A percentile compares a stretch with the other conserved stretches of the same genome.
These are phyloP conservation scores for Orchestia grillus DNA, from an alignment of 1,140 invertebrate species.

Conservation along the genomic window DNA sequence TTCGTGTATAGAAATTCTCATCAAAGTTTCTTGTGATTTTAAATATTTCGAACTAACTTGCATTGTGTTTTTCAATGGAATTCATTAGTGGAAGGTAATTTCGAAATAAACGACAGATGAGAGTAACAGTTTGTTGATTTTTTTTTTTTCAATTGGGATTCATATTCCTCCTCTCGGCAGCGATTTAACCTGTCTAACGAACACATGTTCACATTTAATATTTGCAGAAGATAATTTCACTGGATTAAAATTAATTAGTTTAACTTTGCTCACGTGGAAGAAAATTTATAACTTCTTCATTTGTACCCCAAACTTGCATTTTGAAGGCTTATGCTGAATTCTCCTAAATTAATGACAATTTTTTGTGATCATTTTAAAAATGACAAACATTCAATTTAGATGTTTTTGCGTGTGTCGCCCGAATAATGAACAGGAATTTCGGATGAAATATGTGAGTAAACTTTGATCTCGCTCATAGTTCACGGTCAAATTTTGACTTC, in stretches of 20 bases:
- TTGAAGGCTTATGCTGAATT: not conserved
- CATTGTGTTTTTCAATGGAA: not conserved
- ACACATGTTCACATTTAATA: not conserved
- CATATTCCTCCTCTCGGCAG: not conserved
- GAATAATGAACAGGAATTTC: not conserved
- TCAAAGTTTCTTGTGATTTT: not conserved
- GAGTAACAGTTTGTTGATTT: not conserved
- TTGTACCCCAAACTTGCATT: not conserved
- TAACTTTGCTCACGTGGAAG: not conserved
- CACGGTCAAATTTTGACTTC: not conserved
- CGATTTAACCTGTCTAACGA: not conserved
- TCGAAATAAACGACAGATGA: not conserved
- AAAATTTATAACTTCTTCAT: not conserved
- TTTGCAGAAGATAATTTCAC: not conserved
- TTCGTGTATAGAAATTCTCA: not conserved
- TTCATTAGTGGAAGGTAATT: not conserved
- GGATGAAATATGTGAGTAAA: not conserved
- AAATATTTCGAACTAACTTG: not conserved
- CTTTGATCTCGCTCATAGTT: not conserved
- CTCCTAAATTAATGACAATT: not conserved
- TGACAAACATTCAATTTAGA: not conserved
- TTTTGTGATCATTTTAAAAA: not conserved
- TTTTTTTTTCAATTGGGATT: too few species aligned
- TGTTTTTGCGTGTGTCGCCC: not conserved
- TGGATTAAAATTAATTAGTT: not conserved